Evolutionary conservation across 2,797 vertebrate genomes (phyloP), one percentile per base, ranked within the genome.

Genomic region (Notolepis coatsorum): DNA sequence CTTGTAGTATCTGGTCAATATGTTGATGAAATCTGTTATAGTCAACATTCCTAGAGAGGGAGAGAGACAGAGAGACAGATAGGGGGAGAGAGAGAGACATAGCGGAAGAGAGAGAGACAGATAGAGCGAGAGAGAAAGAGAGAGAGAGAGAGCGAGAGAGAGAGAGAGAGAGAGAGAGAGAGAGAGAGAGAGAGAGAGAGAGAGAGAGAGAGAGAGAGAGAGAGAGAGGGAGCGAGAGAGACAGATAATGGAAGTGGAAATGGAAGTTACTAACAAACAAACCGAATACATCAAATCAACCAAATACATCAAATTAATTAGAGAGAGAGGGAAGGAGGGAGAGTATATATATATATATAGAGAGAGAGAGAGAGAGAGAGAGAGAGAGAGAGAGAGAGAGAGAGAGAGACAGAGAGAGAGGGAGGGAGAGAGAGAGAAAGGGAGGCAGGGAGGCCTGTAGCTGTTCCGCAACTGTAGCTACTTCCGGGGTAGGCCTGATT

Each of bases 11-110:
- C 97, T 95, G 91, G 97, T 96, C 68, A 98, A 92, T 89, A 98
- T 98, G 91, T 98, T 98, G 92, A 98, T 98, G 93, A 98, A 98
- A 90, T 98, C 97, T 90, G 96, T 98, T 91, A 98, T 98, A 56
- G 97, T 98, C 90, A 98, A 89, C 97, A 98, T 98, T 84, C 96
- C 96, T 98, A 85, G 15, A 75, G 7, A 51, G 57, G 30, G 43
- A 33, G 24, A 43, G 41, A 48, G 17, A 37, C 17, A 53, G 28
- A 27, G 25, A 65, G 30, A 73, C 18, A 71, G 5, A 31, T 18
- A 62, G 18, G 38, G 1, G 13, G 24, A 33, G 18, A 10, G 45
- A 35, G 13, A 37, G 15, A 48, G 42, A 39, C 4, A 30, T 25
- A 47, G 8, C 49, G 25, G n/a, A 43, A 23, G n/a, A 28, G 38